Base-by-base conservation (phyloP, 2,113 vertebrate species). In the Menidia beryllina region DNA sequence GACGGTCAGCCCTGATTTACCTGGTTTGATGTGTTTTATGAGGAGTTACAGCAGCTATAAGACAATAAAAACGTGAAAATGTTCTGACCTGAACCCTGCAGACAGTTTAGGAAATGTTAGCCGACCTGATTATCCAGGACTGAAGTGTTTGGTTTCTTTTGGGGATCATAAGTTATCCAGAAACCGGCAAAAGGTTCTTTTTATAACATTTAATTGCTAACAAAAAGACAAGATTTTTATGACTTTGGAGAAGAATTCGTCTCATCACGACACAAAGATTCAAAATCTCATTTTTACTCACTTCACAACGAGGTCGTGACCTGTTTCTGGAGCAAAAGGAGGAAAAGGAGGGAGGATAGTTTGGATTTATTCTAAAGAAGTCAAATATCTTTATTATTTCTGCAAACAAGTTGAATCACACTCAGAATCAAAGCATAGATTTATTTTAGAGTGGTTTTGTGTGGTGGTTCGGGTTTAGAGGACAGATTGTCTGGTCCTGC, bases 191-290 rank as follows among this genome's bases (percentile, higher is more conserved):
- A 36, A 24, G 27, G 20, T 52, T 7, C 5, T 64, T 48, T 20
- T 49, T 55, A 39, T 4, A 20, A 0, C 11, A 3, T 20, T 39
- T 34, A 2, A 1, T 48, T 52, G 27, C 13, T 1, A 34, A 49
- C 1, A 1, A 1, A 34, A 49, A 26, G 57, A 51, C 70, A 51
- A 76, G 45, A 25, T 11, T 36, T 67, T 79, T 79, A 73, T 0
- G 36, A 39, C 49, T 26, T 47, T n/a, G 27, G 10, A 54, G 27
- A 56, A 58, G 17, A 19, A 20, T 27, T 25, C 2, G 11, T 63
- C 36, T 64, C 36, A 25, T 30, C 50, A 9, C n/a, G 0, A 17
- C 26, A 21, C 43, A 12, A 0, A 43, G 38, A 39, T 11, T 2
- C 36, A n/a, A 1, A 50, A n/a, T 25, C 13, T 3, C 19, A 49